phyloP scores from a whole-genome alignment of 23 tunicate genomes.

The Ciona savignyi region DNA sequence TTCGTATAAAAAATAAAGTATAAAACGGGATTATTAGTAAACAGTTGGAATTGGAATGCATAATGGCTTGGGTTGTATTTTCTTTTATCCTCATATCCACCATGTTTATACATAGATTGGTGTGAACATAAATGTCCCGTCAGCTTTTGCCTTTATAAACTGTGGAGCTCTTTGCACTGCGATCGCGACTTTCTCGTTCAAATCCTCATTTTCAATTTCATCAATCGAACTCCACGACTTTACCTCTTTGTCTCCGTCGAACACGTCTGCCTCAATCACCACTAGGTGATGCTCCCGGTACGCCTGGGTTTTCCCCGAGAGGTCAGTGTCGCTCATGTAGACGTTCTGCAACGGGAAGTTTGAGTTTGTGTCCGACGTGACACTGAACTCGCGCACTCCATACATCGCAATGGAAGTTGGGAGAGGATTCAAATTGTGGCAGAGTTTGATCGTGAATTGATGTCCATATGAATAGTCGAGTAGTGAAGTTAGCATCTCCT shows the following conservation, averaged over 20 bases:
- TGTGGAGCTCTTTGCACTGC: conserved; percentile 14
- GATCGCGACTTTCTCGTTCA: neutral
- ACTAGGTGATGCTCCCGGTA: conserved; percentile 4
- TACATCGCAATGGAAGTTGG: neutral
- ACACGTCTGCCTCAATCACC: neutral
- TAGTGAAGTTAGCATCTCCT: neutral
- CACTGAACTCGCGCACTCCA: neutral
- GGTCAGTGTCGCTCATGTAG: conserved; percentile 5
- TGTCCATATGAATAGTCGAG: conserved; percentile 7
- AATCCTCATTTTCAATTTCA: neutral
- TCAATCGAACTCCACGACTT: conserved; percentile 4
- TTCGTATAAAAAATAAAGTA: too few relatives aligned
- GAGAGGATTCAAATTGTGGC: neutral
- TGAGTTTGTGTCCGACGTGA: neutral
- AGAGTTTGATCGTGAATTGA: neutral
- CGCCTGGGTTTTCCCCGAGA: neutral
- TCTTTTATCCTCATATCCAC: too few relatives aligned
- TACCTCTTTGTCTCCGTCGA: conserved; percentile 2
- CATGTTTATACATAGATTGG: neutral
- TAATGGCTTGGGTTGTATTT: too few relatives aligned
- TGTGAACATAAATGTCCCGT: conserved; percentile 10
- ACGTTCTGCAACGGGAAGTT: neutral
- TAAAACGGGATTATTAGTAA: too few relatives aligned
- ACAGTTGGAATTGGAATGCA: too few relatives aligned
- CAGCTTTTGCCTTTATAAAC: neutral